phyloP scores from a whole-genome alignment of 2,888 invertebrate species.

The Brachyptera risi region DNA sequence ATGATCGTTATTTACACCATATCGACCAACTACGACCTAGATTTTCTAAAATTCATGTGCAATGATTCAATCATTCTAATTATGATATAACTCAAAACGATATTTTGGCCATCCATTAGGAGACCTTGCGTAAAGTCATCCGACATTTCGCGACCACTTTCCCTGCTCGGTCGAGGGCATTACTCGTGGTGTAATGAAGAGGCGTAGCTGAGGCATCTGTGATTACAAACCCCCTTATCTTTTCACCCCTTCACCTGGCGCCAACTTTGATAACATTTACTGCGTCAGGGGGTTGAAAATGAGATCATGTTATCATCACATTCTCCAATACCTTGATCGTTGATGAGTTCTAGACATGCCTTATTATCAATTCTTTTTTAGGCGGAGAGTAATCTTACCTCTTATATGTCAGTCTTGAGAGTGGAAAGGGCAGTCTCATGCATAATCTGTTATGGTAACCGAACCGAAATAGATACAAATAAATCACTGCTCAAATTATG shows the following conservation, averaged over 20 bases:
- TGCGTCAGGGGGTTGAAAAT: slow-evolving; percentile 5
- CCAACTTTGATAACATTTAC: neutral
- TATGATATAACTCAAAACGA: neutral
- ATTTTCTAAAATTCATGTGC: too few species aligned
- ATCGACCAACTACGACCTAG: too few species aligned
- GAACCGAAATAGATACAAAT: neutral
- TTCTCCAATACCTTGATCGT: neutral
- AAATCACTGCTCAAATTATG: too few species aligned
- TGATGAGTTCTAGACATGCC: slow-evolving; percentile 4
- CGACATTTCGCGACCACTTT: slow-evolving; percentile 2
- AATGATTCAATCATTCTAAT: too few species aligned
- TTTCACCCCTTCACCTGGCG: neutral
- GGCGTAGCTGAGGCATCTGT: slow-evolving; percentile 3
- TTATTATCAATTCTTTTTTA: neutral
- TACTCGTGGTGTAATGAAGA: slow-evolving; percentile 3
- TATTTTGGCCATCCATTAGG: neutral
- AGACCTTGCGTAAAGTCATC: slow-evolving; percentile 4
- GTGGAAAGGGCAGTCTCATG: neutral
- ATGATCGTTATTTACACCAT: too few species aligned
- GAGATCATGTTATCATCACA: neutral
- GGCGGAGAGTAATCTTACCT: neutral
- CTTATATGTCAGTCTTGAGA: neutral
- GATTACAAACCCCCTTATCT: neutral
- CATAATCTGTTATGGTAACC: neutral
- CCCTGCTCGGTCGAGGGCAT: neutral